Percentiles rank a stretch among this genome's conserved stretches.
Evolutionary conservation across 2,888 invertebrate species (phyloP).

Genomic region (Hirtodrosophila histrioides): DNA sequence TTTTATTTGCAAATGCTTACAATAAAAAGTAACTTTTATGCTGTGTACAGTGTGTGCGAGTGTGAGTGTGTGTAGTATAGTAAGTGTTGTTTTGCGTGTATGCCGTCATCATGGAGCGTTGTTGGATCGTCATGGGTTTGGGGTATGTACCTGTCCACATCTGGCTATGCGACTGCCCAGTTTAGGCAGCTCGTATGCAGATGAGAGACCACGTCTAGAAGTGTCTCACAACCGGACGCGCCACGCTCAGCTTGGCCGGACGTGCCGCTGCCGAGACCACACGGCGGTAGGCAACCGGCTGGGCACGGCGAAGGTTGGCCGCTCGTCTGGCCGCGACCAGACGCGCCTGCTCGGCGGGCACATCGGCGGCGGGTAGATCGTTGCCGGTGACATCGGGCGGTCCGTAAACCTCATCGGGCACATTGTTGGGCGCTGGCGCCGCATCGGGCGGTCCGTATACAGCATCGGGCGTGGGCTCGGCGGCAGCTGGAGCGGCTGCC

Average conservation of each 20-base stretch:
- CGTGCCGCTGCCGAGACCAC: conserved; percentile 47
- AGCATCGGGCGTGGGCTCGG: conserved; percentile 73
- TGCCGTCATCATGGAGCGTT: conserved; percentile 41
- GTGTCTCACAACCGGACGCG: conserved; percentile 42
- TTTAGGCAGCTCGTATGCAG: conserved; percentile 32
- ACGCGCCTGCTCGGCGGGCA: conserved; percentile 71
- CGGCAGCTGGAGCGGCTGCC: conserved; percentile 55
- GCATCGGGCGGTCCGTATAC: conserved; percentile 79
- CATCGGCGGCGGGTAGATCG: conserved; percentile 65
- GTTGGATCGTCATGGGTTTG: conserved; percentile 52
- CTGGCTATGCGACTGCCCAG: conserved; percentile 39
- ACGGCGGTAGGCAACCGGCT: conserved; percentile 61
- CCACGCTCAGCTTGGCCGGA: conserved; percentile 63
- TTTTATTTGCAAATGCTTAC: conserved; percentile 55
- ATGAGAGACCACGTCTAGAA: conserved; percentile 31
- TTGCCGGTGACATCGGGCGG: conserved; percentile 71
- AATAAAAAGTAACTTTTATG: conserved; percentile 35
- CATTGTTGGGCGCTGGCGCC: conserved; percentile 60
- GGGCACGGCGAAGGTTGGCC: conserved; percentile 59
- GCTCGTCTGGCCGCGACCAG: conserved; percentile 69
- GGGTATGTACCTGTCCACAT: conserved; percentile 14
- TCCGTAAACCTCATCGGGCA: conserved; percentile 77
- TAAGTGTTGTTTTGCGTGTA: conserved; percentile 14
- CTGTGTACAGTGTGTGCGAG: conserved; percentile 12
- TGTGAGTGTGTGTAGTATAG: conserved; percentile 17